Evolutionary conservation across 1,140 invertebrate species (phyloP), one percentile per base, ranked within the genome.

Genomic region (Monochamus saltuarius): DNA sequence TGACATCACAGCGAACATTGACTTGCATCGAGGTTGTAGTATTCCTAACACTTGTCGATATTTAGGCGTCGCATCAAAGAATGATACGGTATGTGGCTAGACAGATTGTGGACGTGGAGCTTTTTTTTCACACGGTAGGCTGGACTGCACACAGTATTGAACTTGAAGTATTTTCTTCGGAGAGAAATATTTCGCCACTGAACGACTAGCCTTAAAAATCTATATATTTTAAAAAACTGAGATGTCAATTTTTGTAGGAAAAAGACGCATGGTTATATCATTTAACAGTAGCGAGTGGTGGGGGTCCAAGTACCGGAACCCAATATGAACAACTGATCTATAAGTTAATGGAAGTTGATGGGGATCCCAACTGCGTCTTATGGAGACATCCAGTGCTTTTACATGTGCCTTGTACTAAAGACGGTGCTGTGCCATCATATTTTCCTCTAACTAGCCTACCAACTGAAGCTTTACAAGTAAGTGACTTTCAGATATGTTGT

Each of bases 261-360:
- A 88, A 89, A 80, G 94, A 97, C 77, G 88, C 91, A 59, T 98
- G 95, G 95, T 75, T 97, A 53, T 97, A 97, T 76, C 92, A 96
- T 73, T 77, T 98, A 59, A 97, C 94, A 0, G 92, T 97, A 16
- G 94, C 96, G 0, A 94, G 93, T 36, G 92, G 92, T 1, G 94
- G 91, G 43, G 92, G 93, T 3, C 87, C 90, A 7, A 92, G 87
- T 73, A 91, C 89, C 55, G 94, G 94, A 36, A 97, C 94, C 2
- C 93, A 96, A 73, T 97, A 94, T 74, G 95, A 98, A 74, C 94
- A 97, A 78, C 78, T 97, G 6, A 88, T 97, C 9, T 92, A 95
- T 72, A 94, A 94, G 79, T 80, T 97, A 9, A 97, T 97, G 94
- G 93, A 96, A 78, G 90, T 90, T 11, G 92, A 96, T 70, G 94